Evolutionary conservation across 2,888 invertebrate species (phyloP), one percentile per base, ranked within the genome.

Genomic region (Terebella lapidaria): DNA sequence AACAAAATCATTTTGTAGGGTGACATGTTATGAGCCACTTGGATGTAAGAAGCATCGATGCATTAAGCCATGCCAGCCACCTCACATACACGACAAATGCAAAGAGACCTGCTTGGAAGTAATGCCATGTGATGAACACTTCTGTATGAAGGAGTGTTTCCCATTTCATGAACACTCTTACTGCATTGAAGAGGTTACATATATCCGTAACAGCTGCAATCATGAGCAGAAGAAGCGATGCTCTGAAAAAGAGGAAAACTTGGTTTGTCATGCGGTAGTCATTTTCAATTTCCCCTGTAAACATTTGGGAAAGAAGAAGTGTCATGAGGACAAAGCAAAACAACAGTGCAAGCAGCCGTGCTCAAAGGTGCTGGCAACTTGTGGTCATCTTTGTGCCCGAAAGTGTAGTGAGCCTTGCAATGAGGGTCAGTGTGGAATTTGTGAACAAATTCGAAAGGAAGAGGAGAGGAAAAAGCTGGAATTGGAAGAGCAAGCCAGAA

Each of bases 161-260:
- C 10, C 42, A 35, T 15, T 15, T 35, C 18, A 5, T 1, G 59
- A 61, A 42, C 2, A 35, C n/a, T n/a, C n/a, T n/a, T 1, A 18
- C 2, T 58, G 59, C 24, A 56, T 49, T 18, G 56, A 45, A 15
- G 20, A 5, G 15, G 64, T 62, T n/a, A 20, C n/a, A 18, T 58
- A 60, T 49, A 51, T 28, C 18, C 56, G 55, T 51, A n/a, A 30
- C 5, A 42, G n/a, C 53, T 65, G 65, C 52, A 18, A 30, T 1
- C 65, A 65, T 55, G 10, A 25, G 10, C 58, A 35, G 15, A 54
- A 54, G n/a, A 60, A 56, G 27, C 22, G 53, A 27, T 65, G 65
- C 35, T 61, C 18, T 42, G 29, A 61, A 28, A 35, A 56, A 27
- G 42, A 22, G 18, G 46, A 52, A 3, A n/a, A 25, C 1, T 29